A percentile compares a stretch with the other conserved stretches of the same genome.
These are phyloP conservation scores for Ceratothoa steindachneri DNA, from an alignment of 2,888 invertebrate species.

Conservation along the genomic window DNA sequence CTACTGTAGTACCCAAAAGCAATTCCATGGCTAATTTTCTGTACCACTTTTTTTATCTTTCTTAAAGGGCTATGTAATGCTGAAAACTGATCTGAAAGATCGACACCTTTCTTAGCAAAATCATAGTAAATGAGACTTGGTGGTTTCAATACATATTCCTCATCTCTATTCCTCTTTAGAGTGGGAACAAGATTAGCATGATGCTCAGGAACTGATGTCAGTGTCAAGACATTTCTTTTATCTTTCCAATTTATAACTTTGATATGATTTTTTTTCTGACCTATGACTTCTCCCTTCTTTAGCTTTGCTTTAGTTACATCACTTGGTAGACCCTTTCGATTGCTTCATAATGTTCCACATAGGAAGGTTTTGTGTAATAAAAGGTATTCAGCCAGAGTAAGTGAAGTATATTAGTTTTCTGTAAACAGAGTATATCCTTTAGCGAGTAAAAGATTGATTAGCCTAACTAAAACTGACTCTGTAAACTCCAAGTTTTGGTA, in stretches of 20 bases:
- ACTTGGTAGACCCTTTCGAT: slow-evolving; percentile 18
- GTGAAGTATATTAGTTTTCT: slow-evolving; percentile 26
- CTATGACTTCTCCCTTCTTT: slow-evolving; percentile 21
- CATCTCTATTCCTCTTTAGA: slow-evolving; percentile 14
- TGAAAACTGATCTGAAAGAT: slow-evolving; percentile 28
- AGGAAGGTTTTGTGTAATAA: slow-evolving; percentile 16
- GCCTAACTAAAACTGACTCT: slow-evolving; percentile 11
- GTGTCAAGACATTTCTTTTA: slow-evolving; percentile 21
- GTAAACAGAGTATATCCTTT: slow-evolving; percentile 10
- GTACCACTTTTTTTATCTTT: slow-evolving; percentile 24
- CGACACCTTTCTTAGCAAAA: slow-evolving; percentile 24
- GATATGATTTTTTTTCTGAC: slow-evolving; percentile 13
- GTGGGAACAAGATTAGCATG: slow-evolving; percentile 12
- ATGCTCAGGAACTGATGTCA: slow-evolving; percentile 27
- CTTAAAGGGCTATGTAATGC: slow-evolving; percentile 22
- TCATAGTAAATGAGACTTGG: slow-evolving; percentile 24
- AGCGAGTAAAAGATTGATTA: slow-evolving; percentile 11
- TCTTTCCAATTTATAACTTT: slow-evolving; percentile 23
- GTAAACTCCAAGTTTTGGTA: background rate
- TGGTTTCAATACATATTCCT: slow-evolving; percentile 19
- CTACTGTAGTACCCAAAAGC: slow-evolving; percentile 17
- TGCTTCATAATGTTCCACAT: slow-evolving; percentile 21
- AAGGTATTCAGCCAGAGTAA: slow-evolving; percentile 14
- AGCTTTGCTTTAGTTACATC: slow-evolving; percentile 18
- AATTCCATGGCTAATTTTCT: slow-evolving; percentile 21